These are phyloP conservation scores for Heliconius erato DNA, from an alignment of 2,888 invertebrate genomes.

Conservation along the genomic window DNA sequence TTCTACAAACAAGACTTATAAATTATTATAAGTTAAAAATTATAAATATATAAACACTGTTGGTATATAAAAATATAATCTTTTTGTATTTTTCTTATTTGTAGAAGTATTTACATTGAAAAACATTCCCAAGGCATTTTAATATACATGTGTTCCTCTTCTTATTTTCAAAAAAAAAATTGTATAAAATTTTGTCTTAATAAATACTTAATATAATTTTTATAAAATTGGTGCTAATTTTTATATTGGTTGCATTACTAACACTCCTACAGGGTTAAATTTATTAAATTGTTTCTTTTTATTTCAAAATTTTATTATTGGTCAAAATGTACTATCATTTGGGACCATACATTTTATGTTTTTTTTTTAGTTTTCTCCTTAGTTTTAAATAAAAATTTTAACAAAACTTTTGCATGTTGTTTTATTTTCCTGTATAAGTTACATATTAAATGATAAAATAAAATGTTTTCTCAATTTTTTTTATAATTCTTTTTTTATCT, in stretches of 20 bases:
- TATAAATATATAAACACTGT: conserved; percentile 9
- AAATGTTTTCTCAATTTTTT: background rate
- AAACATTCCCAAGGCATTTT: conserved; percentile 38
- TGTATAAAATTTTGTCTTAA: background rate
- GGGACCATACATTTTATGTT: conserved; percentile 44
- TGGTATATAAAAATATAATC: conserved; percentile 18
- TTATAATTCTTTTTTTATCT: background rate
- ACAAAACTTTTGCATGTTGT: conserved; percentile 22
- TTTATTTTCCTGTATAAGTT: background rate
- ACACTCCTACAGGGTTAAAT: conserved; percentile 35
- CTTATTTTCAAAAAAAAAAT: background rate
- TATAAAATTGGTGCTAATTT: conserved; percentile 44
- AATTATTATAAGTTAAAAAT: conserved; percentile 24
- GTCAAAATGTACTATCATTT: conserved; percentile 46
- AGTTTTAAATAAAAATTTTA: conserved; percentile 46
- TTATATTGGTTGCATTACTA: conserved; percentile 41
- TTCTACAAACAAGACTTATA: conserved; percentile 31
- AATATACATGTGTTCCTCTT: conserved; percentile 3
- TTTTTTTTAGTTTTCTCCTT: conserved; percentile 38
- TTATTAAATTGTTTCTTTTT: conserved; percentile 18
- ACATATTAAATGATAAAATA: background rate
- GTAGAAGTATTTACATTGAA: conserved; percentile 8
- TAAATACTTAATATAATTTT: conserved; percentile 31
- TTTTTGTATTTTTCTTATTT: conserved; percentile 17
- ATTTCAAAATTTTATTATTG: conserved; percentile 37